These are phyloP conservation scores for Bombus vancouverensis DNA, from an alignment of 1,140 invertebrate species.

Conservation along the genomic window DNA sequence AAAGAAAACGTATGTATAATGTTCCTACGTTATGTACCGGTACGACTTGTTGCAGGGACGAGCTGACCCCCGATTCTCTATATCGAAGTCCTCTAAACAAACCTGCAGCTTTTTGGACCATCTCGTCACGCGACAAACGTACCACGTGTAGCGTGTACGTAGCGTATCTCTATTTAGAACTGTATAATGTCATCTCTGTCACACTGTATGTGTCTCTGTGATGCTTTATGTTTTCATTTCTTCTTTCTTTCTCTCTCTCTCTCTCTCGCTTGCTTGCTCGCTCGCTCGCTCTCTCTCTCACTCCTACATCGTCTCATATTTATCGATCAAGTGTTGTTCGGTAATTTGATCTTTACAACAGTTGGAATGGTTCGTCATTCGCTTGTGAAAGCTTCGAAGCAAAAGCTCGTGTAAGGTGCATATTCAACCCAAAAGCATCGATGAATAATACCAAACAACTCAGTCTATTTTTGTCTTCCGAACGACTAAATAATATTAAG, in stretches of 20 bases:
- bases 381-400: constrained; percentile 44
- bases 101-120: constrained; percentile 60
- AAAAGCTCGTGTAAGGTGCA: constrained; percentile 39
- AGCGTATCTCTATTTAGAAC: constrained; percentile 70
- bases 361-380: constrained; percentile 73
- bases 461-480: constrained; percentile 51
- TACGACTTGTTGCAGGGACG: constrained; percentile 70
- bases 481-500: constrained; percentile 42
- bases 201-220: constrained; percentile 61
- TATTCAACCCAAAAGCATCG: constrained; percentile 40
- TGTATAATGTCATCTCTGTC: constrained; percentile 63
- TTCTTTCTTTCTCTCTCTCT: constrained; percentile 28
- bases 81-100: constrained; percentile 27
- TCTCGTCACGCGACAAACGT: constrained; percentile 68
- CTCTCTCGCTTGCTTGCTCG: not conserved
- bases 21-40: constrained; percentile 75
- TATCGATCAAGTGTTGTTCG: constrained; percentile 48
- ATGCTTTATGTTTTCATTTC: constrained; percentile 63
- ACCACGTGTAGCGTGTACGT: constrained; percentile 63
- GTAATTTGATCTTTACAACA: constrained; percentile 53
- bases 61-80: constrained; percentile 61
- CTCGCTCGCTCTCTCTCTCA: not conserved
- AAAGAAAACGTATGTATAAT: constrained; percentile 74
- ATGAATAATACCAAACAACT: constrained; percentile 53
- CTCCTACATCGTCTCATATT: constrained; percentile 36